A percentile compares a stretch with the other conserved stretches of the same genome.
phyloP scores from a whole-genome alignment of 2,797 vertebrate species.

The Scolopax rusticola region DNA sequence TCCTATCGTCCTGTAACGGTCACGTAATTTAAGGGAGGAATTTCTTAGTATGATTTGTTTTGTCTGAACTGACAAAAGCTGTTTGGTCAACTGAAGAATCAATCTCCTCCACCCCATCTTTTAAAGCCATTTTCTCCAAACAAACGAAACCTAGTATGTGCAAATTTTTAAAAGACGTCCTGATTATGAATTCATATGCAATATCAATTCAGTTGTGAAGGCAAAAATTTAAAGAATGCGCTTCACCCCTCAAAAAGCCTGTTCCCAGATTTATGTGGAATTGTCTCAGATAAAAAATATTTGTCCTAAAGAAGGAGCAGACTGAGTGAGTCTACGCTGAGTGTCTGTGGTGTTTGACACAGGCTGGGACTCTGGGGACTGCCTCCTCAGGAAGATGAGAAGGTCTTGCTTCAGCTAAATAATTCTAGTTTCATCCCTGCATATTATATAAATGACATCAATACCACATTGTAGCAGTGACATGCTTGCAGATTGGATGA shows the following conservation, averaged over 20 bases:
- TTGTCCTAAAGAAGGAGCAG: constrained; percentile 4
- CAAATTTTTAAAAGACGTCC: not conserved
- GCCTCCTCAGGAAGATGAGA: not conserved
- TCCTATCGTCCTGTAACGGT: not conserved
- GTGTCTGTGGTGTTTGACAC: constrained; percentile 20
- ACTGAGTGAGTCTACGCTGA: not conserved
- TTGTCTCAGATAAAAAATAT: constrained; percentile 43
- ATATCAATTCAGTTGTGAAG: not conserved
- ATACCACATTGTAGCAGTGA: constrained; percentile 25
- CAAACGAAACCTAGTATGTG: not conserved
- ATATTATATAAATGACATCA: constrained; percentile 42
- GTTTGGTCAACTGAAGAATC: not conserved
- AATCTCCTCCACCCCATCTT: not conserved
- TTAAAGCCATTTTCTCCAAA: not conserved
- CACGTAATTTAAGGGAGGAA: not conserved
- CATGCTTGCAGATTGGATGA: constrained; percentile 13
- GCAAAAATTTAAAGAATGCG: constrained; percentile 24
- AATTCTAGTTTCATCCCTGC: constrained; percentile 17
- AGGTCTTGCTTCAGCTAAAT: constrained; percentile 18
- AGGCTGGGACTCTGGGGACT: not conserved
- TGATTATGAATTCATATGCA: not conserved
- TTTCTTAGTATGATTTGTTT: not conserved
- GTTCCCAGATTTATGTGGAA: not conserved
- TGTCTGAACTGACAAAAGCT: constrained; percentile 13
- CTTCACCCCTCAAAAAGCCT: not conserved